A percentile compares a stretch with the other conserved stretches of the same genome.
These are phyloP conservation scores for Notarius quadriscutis DNA, from an alignment of 2,113 vertebrate genomes.

Conservation along the genomic window DNA sequence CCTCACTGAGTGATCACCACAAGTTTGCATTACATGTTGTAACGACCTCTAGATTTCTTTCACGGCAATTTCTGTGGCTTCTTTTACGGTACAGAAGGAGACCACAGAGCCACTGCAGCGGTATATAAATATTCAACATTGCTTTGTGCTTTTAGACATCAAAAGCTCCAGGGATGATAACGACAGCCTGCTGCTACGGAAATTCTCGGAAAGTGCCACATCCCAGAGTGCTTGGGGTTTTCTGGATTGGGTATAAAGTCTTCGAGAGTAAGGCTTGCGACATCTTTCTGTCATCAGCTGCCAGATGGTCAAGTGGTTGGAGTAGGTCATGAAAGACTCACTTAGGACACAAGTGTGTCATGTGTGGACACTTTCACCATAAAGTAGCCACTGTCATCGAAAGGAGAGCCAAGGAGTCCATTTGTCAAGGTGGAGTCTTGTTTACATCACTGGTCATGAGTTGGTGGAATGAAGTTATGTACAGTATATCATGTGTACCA, in stretches of 20 bases:
- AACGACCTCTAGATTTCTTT: constrained; percentile 25
- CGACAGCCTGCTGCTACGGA: neutral
- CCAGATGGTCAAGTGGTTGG: constrained; percentile 22
- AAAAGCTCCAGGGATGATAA: constrained; percentile 4
- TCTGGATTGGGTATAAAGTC: constrained; percentile 1
- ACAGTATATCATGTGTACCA: neutral
- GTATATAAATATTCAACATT: constrained; percentile 8
- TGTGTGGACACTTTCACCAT: constrained; percentile 57
- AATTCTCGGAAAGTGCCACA: neutral
- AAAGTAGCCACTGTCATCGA: neutral
- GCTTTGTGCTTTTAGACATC: constrained; percentile 26
- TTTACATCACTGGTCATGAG: neutral
- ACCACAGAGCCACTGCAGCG: neutral
- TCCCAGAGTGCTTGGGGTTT: constrained; percentile 12
- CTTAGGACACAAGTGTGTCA: constrained; percentile 62
- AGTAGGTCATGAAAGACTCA: constrained; percentile 36
- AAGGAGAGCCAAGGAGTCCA: neutral
- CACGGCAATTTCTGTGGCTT: neutral
- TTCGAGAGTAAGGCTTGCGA: constrained; percentile 8
- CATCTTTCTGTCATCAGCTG: constrained; percentile 20
- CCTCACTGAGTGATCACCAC: neutral
- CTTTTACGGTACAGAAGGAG: constrained; percentile 2
- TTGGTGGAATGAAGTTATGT: constrained; percentile 9
- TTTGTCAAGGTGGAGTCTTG: neutral
- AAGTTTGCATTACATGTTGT: constrained; percentile 7